Conservation (phyloP, 2,113 vertebrate species). For the Clinocottus analis region DNA sequence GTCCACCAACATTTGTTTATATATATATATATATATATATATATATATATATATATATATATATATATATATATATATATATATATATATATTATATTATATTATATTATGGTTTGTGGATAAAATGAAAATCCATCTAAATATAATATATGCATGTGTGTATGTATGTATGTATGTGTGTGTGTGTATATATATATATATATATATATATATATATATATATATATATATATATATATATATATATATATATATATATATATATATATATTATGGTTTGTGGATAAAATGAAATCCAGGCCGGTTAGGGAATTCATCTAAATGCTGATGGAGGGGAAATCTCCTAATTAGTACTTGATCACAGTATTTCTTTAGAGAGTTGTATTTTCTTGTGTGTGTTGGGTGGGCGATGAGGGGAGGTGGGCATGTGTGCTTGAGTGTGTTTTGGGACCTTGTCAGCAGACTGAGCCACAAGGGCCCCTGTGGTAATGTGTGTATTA, state of each 20-base stretch:
- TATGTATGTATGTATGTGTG: too few relatives aligned
- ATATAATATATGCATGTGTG: too few relatives aligned
- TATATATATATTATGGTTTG: slow-evolving; percentile 52
- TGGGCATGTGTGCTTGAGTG: slow-evolving; percentile 66
- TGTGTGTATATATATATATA: too few relatives aligned
- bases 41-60: too few relatives aligned
- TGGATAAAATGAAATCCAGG: slow-evolving; percentile 69
- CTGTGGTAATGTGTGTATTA: slow-evolving; percentile 84
- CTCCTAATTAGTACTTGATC: slow-evolving; percentile 80
- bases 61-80: too few relatives aligned
- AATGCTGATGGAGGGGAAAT: slow-evolving; percentile 64
- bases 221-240: too few relatives aligned
- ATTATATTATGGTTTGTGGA: too few relatives aligned
- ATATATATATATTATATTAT: too few relatives aligned
- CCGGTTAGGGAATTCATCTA: slow-evolving; percentile 72
- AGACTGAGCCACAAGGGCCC: slow-evolving; percentile 81
- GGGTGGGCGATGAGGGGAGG: slow-evolving; percentile 40
- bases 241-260: too few relatives aligned
- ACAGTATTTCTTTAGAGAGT: slow-evolving; percentile 70
- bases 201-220: too few relatives aligned
- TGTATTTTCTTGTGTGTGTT: slow-evolving; percentile 61
- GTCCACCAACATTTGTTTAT: slow-evolving; percentile 51
- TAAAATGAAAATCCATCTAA: too few relatives aligned
- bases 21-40: too few relatives aligned
- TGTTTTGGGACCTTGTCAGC: slow-evolving; percentile 82